phyloP scores from a whole-genome alignment of 2,888 invertebrate genomes.

The Tromatobia lineatoria region DNA sequence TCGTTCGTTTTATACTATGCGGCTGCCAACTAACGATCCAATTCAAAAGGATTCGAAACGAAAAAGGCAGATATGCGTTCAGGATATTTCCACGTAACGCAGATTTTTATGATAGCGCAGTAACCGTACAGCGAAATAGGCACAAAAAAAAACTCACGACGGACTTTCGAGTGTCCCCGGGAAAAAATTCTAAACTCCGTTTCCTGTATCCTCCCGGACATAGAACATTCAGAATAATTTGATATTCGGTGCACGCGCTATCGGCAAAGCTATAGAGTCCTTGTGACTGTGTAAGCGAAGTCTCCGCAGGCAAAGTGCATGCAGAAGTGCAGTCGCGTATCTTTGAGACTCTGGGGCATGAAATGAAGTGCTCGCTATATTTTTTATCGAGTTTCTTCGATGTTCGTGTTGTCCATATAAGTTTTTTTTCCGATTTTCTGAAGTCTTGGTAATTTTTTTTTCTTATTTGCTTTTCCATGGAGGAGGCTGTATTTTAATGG shows the following conservation, averaged over 20 bases:
- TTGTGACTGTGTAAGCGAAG: neutral
- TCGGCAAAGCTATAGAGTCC: conserved; percentile 4
- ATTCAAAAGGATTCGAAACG: conserved; percentile 28
- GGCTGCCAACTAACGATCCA: conserved; percentile 47
- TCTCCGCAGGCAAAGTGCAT: conserved; percentile 13
- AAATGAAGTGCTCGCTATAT: conserved; percentile 16
- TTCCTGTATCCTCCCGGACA: neutral
- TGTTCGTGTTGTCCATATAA: conserved; percentile 28
- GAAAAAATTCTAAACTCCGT: conserved; percentile 19
- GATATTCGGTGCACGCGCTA: conserved; percentile 34
- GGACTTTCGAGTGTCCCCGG: neutral
- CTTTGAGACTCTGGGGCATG: neutral
- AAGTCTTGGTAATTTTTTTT: neutral
- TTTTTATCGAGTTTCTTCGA: conserved; percentile 29
- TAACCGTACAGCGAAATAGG: conserved; percentile 18
- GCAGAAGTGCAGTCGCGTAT: conserved; percentile 24
- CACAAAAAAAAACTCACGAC: conserved; percentile 2
- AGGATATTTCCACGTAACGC: conserved; percentile 19
- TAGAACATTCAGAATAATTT: conserved; percentile 44
- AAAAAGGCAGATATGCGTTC: conserved; percentile 16
- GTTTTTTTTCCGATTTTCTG: conserved; percentile 13
- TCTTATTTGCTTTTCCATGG: neutral
- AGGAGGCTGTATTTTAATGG: neutral
- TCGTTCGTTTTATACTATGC: conserved; percentile 29
- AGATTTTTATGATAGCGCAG: conserved; percentile 33